Evolutionary conservation across 2,113 vertebrate genomes (phyloP), one percentile per base, ranked within the genome.

Genomic region (Siniperca knerii): DNA sequence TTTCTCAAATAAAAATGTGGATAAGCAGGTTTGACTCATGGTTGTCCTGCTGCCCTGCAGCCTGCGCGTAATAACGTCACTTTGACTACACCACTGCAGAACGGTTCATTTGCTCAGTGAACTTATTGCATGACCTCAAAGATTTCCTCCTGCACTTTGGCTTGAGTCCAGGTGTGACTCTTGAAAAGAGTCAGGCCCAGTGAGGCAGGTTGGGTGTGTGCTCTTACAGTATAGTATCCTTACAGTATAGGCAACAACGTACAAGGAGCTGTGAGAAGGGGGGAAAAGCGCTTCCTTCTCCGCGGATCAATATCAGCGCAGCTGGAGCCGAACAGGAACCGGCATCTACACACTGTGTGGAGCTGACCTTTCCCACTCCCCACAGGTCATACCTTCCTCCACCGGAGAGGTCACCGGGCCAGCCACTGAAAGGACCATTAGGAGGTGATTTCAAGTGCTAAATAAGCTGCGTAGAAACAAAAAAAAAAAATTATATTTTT

Each of bases 241-340:
- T 65, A 86, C 83, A 83, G 89, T 75, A 60, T 64, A 82, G 71
- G 12, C 76, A 87, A 75, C 81, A 84, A 62, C 57, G 80, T 73
- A 77, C 85, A 79, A 87, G 77, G 57, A 88, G 77, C 86, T 78
- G 77, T 42, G 61, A 82, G 77, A 77, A 77, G 86, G 20, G 46
- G 7, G 85, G 92, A 91, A 55, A 75, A 54, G 3, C 94, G 93
- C 95, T 96, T 97, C 96, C 96, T 97, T 92, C 95, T 96, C 90
- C 44, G 52, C 70, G 96, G 96, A 98, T 98, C 97, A 96, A 97
- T 98, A 97, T 96, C 94, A 79, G 89, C 96, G 81, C 97, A 96
- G 96, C 96, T 92, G 97, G 97, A 90, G 95, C 92, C 89, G 86
- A 94, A 95, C 94, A 96, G 94, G 96, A 97, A 96, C 94, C 95